Conservation (phyloP, 1,140 invertebrate genomes). For the Latrodectus geometricus region DNA sequence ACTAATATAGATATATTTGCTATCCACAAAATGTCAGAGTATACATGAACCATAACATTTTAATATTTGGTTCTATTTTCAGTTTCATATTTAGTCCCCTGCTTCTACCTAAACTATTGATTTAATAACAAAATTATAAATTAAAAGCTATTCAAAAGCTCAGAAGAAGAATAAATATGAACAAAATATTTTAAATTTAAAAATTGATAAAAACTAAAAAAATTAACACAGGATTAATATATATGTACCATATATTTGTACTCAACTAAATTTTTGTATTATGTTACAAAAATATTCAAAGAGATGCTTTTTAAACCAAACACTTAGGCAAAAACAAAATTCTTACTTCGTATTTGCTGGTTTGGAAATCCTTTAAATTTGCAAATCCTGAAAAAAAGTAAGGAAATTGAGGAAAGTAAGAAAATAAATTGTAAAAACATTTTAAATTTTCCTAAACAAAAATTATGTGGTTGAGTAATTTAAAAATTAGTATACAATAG, state of each 20-base stretch:
- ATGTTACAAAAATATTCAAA: background rate
- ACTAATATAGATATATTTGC: too few species aligned
- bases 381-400: constrained; percentile 46
- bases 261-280: too few species aligned
- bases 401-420: constrained; percentile 8
- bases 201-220: background rate
- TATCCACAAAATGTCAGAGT: too few species aligned
- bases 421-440: constrained; percentile 14
- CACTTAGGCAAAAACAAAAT: constrained; percentile 9
- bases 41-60: too few species aligned
- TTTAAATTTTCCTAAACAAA: background rate
- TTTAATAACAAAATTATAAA: background rate
- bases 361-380: constrained; percentile 17
- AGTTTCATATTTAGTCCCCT: too few species aligned
- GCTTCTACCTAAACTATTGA: too few species aligned
- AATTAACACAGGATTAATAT: background rate
- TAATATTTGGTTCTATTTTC: too few species aligned
- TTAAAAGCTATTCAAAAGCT: constrained; percentile 20
- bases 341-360: constrained; percentile 45
- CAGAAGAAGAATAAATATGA: background rate
- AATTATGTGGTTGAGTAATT: constrained; percentile 25
- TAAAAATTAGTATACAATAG: background rate
- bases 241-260: too few species aligned
- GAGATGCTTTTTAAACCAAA: constrained; percentile 10
- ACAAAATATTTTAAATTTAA: background rate